Evolutionary conservation across 1,140 invertebrate genomes (phyloP).

Genomic region (Trichonephila clavipes): DNA sequence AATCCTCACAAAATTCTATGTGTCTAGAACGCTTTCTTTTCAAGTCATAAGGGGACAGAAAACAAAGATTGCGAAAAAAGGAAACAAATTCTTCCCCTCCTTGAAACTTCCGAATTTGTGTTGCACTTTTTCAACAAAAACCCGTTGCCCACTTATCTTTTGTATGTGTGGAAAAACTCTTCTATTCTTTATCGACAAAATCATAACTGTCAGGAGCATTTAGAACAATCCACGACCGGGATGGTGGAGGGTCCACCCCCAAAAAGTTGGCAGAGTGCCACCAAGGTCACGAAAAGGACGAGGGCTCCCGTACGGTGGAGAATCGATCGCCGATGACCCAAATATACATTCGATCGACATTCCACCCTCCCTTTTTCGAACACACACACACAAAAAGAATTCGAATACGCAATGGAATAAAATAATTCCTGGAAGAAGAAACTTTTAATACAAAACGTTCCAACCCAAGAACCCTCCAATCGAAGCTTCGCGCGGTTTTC

Average conservation of each 20-base stretch:
- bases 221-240: conserved; percentile 8
- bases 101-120: background rate
- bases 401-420: conserved; percentile 21
- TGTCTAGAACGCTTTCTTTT: too few relatives aligned
- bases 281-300: conserved; percentile 59
- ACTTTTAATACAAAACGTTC: conserved; percentile 16
- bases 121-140: too few relatives aligned
- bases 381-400: background rate
- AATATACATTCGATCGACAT: conserved; percentile 45
- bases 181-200: conserved; percentile 35
- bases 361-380: too few relatives aligned
- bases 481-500: background rate
- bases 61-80: background rate
- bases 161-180: background rate
- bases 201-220: conserved; percentile 56
- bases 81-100: background rate
- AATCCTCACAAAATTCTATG: too few relatives aligned
- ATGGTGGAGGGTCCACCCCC: background rate
- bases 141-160: background rate
- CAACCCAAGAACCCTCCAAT: conserved; percentile 16
- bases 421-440: background rate
- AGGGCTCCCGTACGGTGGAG: background rate
- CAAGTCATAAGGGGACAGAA: background rate
- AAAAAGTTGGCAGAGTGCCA: conserved; percentile 64
- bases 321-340: conserved; percentile 53